Evolutionary conservation across 1,140 invertebrate species (phyloP), one percentile per base, ranked within the genome.

Genomic region (Hirudo medicinalis): DNA sequence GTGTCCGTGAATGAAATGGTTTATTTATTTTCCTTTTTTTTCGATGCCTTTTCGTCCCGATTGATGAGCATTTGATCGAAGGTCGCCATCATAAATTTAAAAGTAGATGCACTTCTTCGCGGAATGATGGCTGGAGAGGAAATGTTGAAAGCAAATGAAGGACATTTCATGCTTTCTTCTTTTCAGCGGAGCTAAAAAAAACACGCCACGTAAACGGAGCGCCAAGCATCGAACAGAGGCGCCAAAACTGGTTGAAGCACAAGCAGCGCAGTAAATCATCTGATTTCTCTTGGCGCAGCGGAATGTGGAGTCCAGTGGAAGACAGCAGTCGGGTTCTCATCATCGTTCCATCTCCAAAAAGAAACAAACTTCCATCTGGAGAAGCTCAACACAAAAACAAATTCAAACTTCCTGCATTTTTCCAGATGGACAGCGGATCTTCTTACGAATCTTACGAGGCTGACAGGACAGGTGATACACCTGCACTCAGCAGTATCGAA

Each of bases 221-320:
- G 22, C 57, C 57, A 9, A 49, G 43, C 43, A 49, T 49, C 43
- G 43, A 49, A 17, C 43, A 72, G 17, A 25, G 71, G 17, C 54
- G 71, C 8, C 27, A 43, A 32, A 57, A 57, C 32, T 72, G 71
- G 71, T 25, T 72, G 57, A 72, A 72, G 22, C 60, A 72, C 25
- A 72, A 72, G 63, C 71, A 72, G 63, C 55, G 57, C 40, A 72
- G 71, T 49, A 68, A 67, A 57, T 72, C 71, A 17, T 72, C 57
- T n/a, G 71, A 72, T 57, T 72, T 72, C 63, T 72, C 60, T 17
- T 72, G 71, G 71, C 27, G 71, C 27, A 32, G 25, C 27, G 71
- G 71, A 20, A 72, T 72, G 71, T 72, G 71, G 71, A 63, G 54
- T 29, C 71, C 71, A 5, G 66, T 72, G 25, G 71, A 72, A 20